Evolutionary conservation across 2,888 invertebrate genomes (phyloP).

Genomic region (Lasioglossum calceatum): DNA sequence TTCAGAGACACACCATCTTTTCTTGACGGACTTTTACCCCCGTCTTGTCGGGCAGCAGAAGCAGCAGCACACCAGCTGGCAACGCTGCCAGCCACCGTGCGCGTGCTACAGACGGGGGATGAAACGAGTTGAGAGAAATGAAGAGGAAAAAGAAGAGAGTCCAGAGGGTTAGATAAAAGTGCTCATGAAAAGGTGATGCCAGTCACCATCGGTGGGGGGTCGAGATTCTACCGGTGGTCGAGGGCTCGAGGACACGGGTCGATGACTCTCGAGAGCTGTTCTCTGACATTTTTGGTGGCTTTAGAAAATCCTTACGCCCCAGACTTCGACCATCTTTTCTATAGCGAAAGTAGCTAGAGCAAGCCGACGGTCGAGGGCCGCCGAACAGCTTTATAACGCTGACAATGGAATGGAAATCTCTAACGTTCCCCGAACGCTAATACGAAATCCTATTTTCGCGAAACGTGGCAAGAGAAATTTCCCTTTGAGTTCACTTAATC

Average conservation of each 20-base stretch:
- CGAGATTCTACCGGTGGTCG: constrained; percentile 27
- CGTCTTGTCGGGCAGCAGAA: neutral
- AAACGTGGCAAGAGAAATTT: neutral
- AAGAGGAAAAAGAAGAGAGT: constrained; percentile 49
- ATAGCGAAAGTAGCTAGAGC: neutral
- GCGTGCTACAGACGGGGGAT: constrained; percentile 43
- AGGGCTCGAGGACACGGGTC: constrained; percentile 37
- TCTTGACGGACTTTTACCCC: neutral
- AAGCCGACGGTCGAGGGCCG: neutral
- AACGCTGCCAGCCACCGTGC: constrained; percentile 40
- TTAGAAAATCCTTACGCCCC: constrained; percentile 1
- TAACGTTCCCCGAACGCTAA: neutral
- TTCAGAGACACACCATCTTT: neutral
- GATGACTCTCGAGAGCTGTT: constrained; percentile 37
- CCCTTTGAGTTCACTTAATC: neutral
- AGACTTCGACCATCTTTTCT: neutral
- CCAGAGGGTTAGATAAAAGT: constrained; percentile 59
- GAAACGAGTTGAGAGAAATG: constrained; percentile 62
- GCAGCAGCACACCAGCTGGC: constrained; percentile 40
- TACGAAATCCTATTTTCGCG: neutral
- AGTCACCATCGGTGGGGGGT: constrained; percentile 25
- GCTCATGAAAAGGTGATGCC: constrained; percentile 64
- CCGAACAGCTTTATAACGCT: neutral
- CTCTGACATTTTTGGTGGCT: constrained; percentile 3
- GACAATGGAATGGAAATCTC: neutral